Evolutionary conservation across 2,888 invertebrate species (phyloP), one percentile per base, ranked within the genome.

Genomic region (Eulithis prunata): DNA sequence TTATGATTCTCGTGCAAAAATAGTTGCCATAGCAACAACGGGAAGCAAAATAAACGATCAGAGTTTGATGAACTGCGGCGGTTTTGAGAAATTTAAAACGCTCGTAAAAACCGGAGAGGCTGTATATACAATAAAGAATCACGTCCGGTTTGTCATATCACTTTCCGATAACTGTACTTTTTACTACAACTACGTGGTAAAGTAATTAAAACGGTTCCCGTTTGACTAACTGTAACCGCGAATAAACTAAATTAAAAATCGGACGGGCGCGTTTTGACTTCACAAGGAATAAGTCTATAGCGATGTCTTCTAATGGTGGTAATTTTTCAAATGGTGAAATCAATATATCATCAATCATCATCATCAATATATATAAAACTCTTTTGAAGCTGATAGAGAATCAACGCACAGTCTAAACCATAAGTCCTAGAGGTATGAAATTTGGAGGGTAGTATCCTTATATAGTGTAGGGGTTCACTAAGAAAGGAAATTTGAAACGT

Each of bases 151-250:
- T 81, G 79, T 83, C 83, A 86, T 84, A 87, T 91, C 88, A 89
- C 90, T 90, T 90, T 90, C 88, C 81, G 79, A 82, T 85, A 92
- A 88, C 92, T 88, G 91, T 90, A 86, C 75, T 84, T 83, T 79
- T 87, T 86, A 87, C 88, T 87, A 86, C 85, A 81, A 81, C 81
- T 81, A 84, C 86, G 84, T 85, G 86, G 85, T 87, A 84, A 88
- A 87, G 89, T 88, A 90, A 92, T 92, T 91, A 91, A 91, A 92
- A 91, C 91, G 91, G 91, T 87, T 53, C 82, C 79, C 75, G 76
- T 77, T 82, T 84, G 82, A 80, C 83, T 88, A 88, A 90, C 89
- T 81, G 91, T 91, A 84, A 84, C 85, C 79, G 81, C 81, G 84
- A 75, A 63, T 53, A 54, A 57, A 46, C 13, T 55, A 47, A 55